Evolutionary conservation across 92 coral and sea anemone genomes (phyloP).

Genomic region (Phymanthus crucifer): DNA sequence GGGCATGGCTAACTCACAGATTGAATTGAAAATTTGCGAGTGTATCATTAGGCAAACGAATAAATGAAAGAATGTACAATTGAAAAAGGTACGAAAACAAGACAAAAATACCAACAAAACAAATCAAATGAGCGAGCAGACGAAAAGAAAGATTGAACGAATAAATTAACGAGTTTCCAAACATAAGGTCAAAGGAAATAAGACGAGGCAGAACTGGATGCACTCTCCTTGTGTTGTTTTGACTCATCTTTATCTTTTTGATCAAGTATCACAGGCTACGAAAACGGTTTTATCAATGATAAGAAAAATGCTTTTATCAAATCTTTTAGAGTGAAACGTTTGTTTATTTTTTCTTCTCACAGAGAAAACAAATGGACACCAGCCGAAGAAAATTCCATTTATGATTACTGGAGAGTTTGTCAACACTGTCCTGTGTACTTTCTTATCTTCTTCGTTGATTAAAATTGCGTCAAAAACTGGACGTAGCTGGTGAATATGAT

Average conservation of each 20-base stretch:
- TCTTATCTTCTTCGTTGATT: too few relatives aligned
- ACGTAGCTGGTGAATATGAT: too few relatives aligned
- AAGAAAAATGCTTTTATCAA: slow-evolving; percentile 4
- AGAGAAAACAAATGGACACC: slow-evolving; percentile 91
- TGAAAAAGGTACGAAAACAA: too few relatives aligned
- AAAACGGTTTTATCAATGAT: not conserved
- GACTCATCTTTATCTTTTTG: not conserved
- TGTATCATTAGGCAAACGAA: not conserved
- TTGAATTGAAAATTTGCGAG: not conserved
- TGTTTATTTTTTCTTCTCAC: slow-evolving; percentile 22
- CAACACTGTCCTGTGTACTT: not conserved
- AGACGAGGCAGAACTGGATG: not conserved
- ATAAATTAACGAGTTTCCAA: not conserved
- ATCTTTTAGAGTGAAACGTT: not conserved
- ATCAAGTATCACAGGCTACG: not conserved
- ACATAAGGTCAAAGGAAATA: not conserved
- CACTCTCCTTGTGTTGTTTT: not conserved
- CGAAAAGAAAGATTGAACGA: not conserved
- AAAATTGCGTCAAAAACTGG: too few relatives aligned
- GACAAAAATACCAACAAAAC: too few relatives aligned
- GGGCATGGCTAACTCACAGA: too few relatives aligned
- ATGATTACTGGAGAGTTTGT: not conserved
- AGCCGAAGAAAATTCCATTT: slow-evolving; percentile 74
- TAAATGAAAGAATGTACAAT: too few relatives aligned
- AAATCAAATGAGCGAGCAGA: not conserved